phyloP scores from a whole-genome alignment of 2,113 vertebrate genomes.

The Oncorhynchus kisutch region DNA sequence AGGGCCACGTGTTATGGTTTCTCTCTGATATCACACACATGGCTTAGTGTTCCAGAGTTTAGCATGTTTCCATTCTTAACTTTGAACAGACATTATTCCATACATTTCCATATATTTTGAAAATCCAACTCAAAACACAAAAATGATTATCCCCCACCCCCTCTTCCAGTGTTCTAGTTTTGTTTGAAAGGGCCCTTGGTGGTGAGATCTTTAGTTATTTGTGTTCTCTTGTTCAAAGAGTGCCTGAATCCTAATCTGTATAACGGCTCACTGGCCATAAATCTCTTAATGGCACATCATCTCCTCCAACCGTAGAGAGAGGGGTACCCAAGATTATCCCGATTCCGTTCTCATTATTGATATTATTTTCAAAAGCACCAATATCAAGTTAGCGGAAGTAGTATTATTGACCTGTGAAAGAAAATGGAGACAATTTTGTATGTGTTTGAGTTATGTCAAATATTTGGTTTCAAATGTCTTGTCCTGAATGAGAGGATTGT shows the following conservation, averaged over 20 bases:
- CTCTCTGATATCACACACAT: neutral
- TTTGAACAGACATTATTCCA: too few relatives aligned
- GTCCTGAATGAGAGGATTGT: constrained; percentile 55
- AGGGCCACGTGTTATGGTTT: too few relatives aligned
- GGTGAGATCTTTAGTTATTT: constrained; percentile 32
- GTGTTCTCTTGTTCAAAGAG: constrained; percentile 4
- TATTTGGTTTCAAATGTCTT: constrained; percentile 55
- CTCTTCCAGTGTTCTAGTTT: too few relatives aligned
- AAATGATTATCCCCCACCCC: too few relatives aligned
- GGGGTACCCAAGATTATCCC: constrained; percentile 38
- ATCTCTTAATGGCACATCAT: constrained; percentile 56
- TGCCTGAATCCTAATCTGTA: constrained; percentile 34
- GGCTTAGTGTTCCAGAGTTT: neutral
- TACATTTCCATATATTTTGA: too few relatives aligned
- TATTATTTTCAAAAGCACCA: constrained; percentile 54
- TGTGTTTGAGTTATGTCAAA: constrained; percentile 35
- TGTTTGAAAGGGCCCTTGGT: constrained; percentile 16
- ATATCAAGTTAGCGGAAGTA: constrained; percentile 39
- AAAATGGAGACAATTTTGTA: constrained; percentile 36
- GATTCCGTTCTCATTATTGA: constrained; percentile 57
- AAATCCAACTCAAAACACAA: too few relatives aligned
- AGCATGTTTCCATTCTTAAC: neutral
- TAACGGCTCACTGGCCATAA: constrained; percentile 38
- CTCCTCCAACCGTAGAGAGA: constrained; percentile 21
- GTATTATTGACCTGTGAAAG: constrained; percentile 34